phyloP scores from a whole-genome alignment of 2,797 vertebrate genomes.

The Neosilurus hyrtlii region DNA sequence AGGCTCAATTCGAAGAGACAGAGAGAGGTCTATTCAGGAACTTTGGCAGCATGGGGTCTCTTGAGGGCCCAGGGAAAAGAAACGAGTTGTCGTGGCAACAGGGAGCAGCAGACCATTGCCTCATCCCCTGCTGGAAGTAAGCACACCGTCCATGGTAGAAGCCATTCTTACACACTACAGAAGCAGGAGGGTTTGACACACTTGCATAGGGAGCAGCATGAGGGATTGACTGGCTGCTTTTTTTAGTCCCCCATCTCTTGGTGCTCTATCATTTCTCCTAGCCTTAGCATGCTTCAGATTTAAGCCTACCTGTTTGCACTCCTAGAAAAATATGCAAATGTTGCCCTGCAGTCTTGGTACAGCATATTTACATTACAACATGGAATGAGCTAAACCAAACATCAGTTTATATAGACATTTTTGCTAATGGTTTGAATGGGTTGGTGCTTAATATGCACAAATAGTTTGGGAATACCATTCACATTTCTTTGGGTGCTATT shows the following conservation, averaged over 20 bases:
- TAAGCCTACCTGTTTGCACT: conserved; percentile 16
- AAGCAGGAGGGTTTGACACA: conserved; percentile 19
- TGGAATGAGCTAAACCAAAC: conserved; percentile 63
- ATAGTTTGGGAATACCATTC: not conserved
- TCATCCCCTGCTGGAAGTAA: conserved; percentile 41
- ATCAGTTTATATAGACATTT: conserved; percentile 49
- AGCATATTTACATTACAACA: conserved; percentile 58
- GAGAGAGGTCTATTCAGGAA: conserved; percentile 23
- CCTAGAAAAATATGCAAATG: conserved; percentile 29
- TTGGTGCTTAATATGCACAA: conserved; percentile 7
- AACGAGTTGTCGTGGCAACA: conserved; percentile 46
- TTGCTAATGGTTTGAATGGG: not conserved
- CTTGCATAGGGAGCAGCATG: conserved; percentile 37
- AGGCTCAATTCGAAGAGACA: conserved; percentile 23
- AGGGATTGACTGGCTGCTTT: conserved; percentile 37
- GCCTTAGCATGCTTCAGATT: conserved; percentile 16
- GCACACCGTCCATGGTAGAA: conserved; percentile 33
- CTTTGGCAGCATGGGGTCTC: conserved; percentile 32
- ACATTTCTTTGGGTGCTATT: not conserved
- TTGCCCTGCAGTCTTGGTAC: conserved; percentile 53
- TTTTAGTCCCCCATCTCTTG: conserved; percentile 21
- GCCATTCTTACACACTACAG: conserved; percentile 24
- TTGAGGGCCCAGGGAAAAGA: conserved; percentile 17
- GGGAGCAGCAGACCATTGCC: conserved; percentile 43
- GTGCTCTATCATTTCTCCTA: conserved; percentile 28